These are phyloP conservation scores for Falco berigora DNA, from an alignment of 2,797 vertebrate genomes.

Conservation along the genomic window DNA sequence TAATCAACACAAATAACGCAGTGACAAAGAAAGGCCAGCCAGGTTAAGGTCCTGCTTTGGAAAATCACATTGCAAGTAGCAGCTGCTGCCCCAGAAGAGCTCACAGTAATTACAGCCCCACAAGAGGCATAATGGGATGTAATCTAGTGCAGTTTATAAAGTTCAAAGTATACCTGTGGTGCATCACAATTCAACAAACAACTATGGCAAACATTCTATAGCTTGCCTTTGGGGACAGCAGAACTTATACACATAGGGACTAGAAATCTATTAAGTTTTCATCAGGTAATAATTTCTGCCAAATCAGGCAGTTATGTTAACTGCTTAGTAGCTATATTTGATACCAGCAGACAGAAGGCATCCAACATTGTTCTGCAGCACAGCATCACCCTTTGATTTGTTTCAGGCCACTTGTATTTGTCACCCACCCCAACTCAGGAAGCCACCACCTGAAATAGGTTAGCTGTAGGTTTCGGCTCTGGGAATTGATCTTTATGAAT, in stretches of 20 bases:
- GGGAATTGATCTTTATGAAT: background rate
- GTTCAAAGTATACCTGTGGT: background rate
- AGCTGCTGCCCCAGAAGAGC: background rate
- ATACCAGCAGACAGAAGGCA: background rate
- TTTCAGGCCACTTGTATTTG: background rate
- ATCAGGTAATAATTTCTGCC: conserved; percentile 25
- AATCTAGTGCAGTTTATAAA: background rate
- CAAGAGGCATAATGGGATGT: background rate
- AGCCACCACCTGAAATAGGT: background rate
- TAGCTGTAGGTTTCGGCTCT: background rate
- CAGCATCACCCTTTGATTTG: background rate
- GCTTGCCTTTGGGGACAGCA: conserved; percentile 18
- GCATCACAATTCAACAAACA: conserved; percentile 34
- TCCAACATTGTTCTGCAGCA: background rate
- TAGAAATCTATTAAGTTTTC: conserved; percentile 34
- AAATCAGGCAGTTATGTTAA: background rate
- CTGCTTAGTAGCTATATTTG: background rate
- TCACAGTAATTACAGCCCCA: background rate
- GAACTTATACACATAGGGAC: background rate
- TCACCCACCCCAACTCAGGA: background rate
- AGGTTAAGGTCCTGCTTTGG: background rate
- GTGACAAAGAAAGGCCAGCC: background rate
- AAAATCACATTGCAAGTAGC: background rate
- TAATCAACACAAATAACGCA: background rate
- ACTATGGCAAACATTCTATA: background rate